Conservation (phyloP, 1,140 invertebrate genomes). For the Drosophila nasuta region DNA sequence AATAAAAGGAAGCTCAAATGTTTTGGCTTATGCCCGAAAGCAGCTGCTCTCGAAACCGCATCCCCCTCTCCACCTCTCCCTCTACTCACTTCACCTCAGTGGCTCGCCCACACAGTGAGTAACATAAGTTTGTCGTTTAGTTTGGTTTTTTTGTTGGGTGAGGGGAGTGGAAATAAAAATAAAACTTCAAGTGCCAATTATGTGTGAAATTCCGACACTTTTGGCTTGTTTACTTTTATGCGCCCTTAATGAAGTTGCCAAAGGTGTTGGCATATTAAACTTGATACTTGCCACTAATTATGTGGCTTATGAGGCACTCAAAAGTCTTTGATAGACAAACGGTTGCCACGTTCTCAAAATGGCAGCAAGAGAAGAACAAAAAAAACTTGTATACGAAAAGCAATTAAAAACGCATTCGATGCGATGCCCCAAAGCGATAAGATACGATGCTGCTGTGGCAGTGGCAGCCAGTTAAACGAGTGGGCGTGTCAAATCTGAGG, state of each 20-base stretch:
- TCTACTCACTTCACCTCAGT: conserved; percentile 2
- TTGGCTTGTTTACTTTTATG: conserved; percentile 81
- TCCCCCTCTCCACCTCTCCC: conserved; percentile 3
- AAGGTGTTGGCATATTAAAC: conserved; percentile 22
- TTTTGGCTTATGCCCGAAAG: conserved; percentile 51
- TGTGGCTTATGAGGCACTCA: conserved; percentile 16
- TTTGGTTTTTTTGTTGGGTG: conserved; percentile 30
- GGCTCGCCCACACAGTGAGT: conserved; percentile 45
- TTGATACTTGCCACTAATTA: conserved; percentile 31
- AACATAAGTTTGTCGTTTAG: conserved; percentile 81
- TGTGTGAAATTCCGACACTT: conserved; percentile 82
- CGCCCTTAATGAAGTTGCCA: conserved; percentile 78
- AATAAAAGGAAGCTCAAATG: conserved; percentile 37
- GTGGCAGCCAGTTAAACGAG: conserved; percentile 67
- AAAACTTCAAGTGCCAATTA: conserved; percentile 83
- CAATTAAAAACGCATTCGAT: conserved; percentile 82
- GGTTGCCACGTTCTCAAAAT: conserved; percentile 7
- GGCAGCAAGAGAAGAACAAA: conserved; percentile 3
- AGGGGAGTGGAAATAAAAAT: conserved; percentile 63
- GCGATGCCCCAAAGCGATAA: conserved; percentile 56
- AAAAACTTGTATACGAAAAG: conserved; percentile 34
- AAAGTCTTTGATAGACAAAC: conserved; percentile 15
- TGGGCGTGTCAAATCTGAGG: conserved; percentile 77
- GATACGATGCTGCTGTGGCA: conserved; percentile 1
- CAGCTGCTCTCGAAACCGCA: conserved; percentile 56